These are phyloP conservation scores for Hemichromis elongatus DNA, from an alignment of 2,113 vertebrate genomes.

Conservation along the genomic window DNA sequence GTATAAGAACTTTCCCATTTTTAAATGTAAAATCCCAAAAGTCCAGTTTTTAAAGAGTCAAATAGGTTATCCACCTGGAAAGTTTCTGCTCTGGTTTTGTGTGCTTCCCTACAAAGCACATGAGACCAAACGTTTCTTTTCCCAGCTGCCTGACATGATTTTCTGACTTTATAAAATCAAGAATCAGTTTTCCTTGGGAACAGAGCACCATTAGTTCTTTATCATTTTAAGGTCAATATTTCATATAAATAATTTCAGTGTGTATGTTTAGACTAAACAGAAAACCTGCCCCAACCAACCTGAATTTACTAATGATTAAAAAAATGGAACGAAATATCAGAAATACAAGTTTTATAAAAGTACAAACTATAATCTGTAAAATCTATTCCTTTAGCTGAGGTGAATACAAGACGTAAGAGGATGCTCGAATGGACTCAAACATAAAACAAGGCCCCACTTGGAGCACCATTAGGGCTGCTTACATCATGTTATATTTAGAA, in stretches of 20 bases:
- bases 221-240: neutral
- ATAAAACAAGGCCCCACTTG: neutral
- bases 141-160: neutral
- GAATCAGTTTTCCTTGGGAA: neutral
- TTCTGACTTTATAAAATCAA: no score
- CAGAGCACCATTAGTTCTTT: neutral
- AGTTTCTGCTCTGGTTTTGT: neutral
- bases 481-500: neutral
- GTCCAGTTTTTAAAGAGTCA: neutral
- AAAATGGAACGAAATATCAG: neutral
- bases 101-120: neutral
- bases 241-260: fast-evolving
- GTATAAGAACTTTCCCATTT: neutral
- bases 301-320: fast-evolving
- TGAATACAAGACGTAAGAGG: fast-evolving
- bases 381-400: neutral
- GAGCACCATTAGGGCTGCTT: slow-evolving; percentile 1
- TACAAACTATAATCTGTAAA: neutral
- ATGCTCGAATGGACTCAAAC: neutral
- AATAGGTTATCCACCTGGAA: neutral
- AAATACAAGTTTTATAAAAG: neutral
- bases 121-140: neutral
- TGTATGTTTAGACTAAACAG: neutral
- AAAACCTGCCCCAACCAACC: neutral
- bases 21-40: neutral